A percentile compares a stretch with the other conserved stretches of the same genome.
These are phyloP conservation scores for Myotis brandtii DNA, from an alignment of 2,113 vertebrate species.

Conservation along the genomic window DNA sequence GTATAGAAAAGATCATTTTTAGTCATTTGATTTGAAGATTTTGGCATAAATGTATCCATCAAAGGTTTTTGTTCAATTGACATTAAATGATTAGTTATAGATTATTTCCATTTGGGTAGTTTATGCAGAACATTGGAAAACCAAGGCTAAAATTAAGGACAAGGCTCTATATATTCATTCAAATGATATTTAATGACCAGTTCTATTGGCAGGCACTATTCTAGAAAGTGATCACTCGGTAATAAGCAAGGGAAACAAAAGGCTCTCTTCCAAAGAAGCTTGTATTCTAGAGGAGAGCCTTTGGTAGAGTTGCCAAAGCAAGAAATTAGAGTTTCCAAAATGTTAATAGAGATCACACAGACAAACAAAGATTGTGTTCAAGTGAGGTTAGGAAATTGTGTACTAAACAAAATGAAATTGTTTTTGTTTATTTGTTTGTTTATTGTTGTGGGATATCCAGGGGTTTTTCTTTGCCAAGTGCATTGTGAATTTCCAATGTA, in stretches of 20 bases:
- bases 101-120: background rate
- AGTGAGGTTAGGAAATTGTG: background rate
- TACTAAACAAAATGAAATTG: background rate
- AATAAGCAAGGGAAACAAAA: background rate
- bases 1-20: background rate
- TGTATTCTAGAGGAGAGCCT: background rate
- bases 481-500: constrained; percentile 13
- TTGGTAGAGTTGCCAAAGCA: background rate
- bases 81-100: background rate
- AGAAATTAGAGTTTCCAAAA: background rate
- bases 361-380: background rate
- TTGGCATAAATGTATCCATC: background rate
- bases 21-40: constrained; percentile 33
- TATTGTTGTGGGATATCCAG: background rate
- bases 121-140: constrained; percentile 21
- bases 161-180: background rate
- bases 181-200: background rate
- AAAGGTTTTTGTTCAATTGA: background rate
- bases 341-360: background rate
- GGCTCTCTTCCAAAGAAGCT: background rate
- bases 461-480: background rate
- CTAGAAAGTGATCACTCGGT: background rate
- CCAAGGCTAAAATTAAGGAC: background rate
- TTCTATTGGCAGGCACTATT: background rate
- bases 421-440: background rate